Evolutionary conservation across 2,113 vertebrate genomes (phyloP), one percentile per base, ranked within the genome.

Genomic region (Cryptomyrus ogoouensis): DNA sequence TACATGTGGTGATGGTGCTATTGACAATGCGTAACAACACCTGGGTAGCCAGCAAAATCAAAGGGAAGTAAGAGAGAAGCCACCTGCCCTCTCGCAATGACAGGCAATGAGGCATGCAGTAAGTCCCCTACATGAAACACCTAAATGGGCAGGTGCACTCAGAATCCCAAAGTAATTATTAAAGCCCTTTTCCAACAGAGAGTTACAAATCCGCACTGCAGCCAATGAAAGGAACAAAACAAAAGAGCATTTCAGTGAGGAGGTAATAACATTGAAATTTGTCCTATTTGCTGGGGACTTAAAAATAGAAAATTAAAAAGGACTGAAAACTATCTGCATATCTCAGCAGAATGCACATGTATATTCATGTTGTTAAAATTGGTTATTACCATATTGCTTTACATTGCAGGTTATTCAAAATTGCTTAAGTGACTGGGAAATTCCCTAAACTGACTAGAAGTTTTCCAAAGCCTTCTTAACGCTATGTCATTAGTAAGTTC

Each of bases 211-310:
- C n/a, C 27, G 15, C 7, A 52, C 27, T 35, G 50, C 49, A 53
- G 85, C 50, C 85, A 35, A 52, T 87, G 49, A 87, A 87, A 87
- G n/a, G 46, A 87, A 52, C 24, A 56, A 87, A 50, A 52, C 85
- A 52, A 87, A 87, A 53, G 49, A 27, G 85, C 3, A 39, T 87
- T 31, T 39, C 47, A 2, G 27, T n/a, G 49, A 31, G 2, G 50
- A 53, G 50, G n/a, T 87, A 52, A 35, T 87, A 27, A 52, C 44
- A 87, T 47, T 53, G 47, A 87, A 87, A 31, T 53, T 3, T 35
- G 44, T 31, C n/a, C 85, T 53, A 10, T 87, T 52, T 87, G 47
- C 44, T 3, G 15, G 74, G 15, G 15, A 53, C 47, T 87, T 52
- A 42, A 87, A 87, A 56, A 87, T 24, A 44, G 39, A 49, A 52